Evolutionary conservation across 2,113 vertebrate species (phyloP).

Genomic region (Mesocricetus auratus): DNA sequence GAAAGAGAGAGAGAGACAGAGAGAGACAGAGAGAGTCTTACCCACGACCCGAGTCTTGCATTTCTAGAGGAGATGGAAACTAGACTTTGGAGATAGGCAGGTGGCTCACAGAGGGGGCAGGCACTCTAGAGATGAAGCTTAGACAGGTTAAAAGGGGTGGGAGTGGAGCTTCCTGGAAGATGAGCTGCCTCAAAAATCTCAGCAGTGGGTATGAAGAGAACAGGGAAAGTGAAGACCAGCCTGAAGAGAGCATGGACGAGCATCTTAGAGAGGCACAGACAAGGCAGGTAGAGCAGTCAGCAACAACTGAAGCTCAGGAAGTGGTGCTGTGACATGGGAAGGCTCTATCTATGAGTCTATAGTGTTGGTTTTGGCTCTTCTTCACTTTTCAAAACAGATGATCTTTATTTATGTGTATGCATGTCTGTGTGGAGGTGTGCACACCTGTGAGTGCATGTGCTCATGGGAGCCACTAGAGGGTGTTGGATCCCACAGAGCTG

Average conservation of each 20-base stretch:
- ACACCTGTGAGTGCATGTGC: not conserved
- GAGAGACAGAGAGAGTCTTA: too few species aligned
- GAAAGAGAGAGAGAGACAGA: too few species aligned
- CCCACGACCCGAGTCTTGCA: not conserved
- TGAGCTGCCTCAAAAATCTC: not conserved
- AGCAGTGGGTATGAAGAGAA: not conserved
- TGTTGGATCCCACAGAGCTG: not conserved
- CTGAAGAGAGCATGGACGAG: not conserved
- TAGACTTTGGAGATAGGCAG: not conserved
- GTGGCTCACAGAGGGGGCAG: not conserved
- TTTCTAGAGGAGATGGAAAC: not conserved
- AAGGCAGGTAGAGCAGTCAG: not conserved
- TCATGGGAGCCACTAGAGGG: not conserved
- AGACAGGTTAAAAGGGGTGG: not conserved
- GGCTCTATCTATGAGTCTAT: accelerated
- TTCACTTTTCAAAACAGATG: not conserved
- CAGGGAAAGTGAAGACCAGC: not conserved
- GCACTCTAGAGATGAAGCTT: not conserved
- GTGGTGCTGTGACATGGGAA: not conserved
- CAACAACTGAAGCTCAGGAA: not conserved
- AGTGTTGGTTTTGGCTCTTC: not conserved
- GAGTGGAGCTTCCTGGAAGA: not conserved
- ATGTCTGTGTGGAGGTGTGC: not conserved
- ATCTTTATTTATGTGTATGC: not conserved
- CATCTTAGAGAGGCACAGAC: not conserved